Evolutionary conservation across 2,113 vertebrate species (phyloP).

Genomic region (Eupsittula cactorum): DNA sequence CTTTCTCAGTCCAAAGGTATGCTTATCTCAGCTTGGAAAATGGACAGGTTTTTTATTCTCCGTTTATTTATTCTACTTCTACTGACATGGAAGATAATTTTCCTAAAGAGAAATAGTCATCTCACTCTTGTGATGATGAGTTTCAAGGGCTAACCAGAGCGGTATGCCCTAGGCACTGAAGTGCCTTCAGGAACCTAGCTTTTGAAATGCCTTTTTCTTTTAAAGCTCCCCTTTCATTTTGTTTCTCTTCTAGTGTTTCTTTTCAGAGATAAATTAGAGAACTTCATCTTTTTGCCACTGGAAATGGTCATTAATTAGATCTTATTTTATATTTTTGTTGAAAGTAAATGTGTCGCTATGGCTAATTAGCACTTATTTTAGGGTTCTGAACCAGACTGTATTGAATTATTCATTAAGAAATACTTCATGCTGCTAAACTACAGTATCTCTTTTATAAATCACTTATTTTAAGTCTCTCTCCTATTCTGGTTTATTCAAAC

Average conservation of each 20-base stretch:
- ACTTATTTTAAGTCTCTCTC: background rate
- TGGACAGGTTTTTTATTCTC: background rate
- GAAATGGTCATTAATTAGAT: slow-evolving; percentile 1
- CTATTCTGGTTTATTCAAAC: slow-evolving; percentile 18
- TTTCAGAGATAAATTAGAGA: background rate
- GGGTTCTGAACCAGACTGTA: background rate
- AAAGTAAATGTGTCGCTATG: slow-evolving; percentile 3
- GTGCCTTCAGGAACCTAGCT: background rate
- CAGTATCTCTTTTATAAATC: slow-evolving; percentile 7
- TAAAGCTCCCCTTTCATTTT: background rate
- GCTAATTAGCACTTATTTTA: slow-evolving; percentile 27
- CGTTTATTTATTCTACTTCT: slow-evolving; percentile 16
- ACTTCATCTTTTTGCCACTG: background rate
- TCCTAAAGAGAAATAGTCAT: background rate
- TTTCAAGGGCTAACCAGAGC: background rate
- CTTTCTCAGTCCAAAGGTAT: slow-evolving; percentile 2
- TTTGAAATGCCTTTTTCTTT: background rate
- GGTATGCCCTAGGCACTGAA: background rate
- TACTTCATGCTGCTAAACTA: background rate
- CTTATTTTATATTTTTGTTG: slow-evolving; percentile 23
- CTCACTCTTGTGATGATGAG: background rate
- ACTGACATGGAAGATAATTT: background rate
- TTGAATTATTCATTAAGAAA: slow-evolving; percentile 35
- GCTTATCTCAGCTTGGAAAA: background rate
- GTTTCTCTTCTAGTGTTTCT: background rate